Evolutionary conservation across 2,113 vertebrate genomes (phyloP), one percentile per base, ranked within the genome.

Genomic region (Phocoena sinus): DNA sequence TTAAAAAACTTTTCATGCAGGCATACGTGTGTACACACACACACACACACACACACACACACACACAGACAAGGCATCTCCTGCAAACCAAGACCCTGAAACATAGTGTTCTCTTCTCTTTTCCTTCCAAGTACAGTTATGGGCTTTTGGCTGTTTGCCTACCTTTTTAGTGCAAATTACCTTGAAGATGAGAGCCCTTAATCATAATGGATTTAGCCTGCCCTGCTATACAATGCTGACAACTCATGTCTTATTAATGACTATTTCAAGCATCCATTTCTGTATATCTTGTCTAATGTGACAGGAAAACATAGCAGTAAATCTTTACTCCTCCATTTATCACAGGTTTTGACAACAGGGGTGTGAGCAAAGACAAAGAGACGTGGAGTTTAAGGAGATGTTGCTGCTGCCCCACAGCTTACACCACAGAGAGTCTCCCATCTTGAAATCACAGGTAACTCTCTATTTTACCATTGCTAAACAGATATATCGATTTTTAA

Each of bases 301-400:
- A 94, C 70, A 96, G 92, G 56, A 71, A 94, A 96, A 89, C 44
- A 92, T 77, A 20, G 17, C 8, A 93, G 33, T 90, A 85, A 97
- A 87, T 97, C 90, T 98, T 33, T 77, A 89, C 88, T 44, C 47
- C 18, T 50, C 58, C 2, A 31, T 89, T 62, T 36, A 97, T 70
- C 13, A 41, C 77, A 79, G 73, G 1, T 5, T 3, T 80, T 98
- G 81, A 68, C 44, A 95, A 53, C 17, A 91, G 25, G 65, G 20
- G 60, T 84, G 17, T 36, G 63, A 53, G 56, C 31, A 82, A 84
- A 83, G 90, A 89, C 26, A 90, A 25, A 76, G 68, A 76, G 47
- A 26, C 36, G 8, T 20, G 21, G 31, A 73, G 14, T 18, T 87
- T 71, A 73, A 81, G 83, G 4, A 84, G 20, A 5, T 31, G 33